Conservation (phyloP, 2,888 invertebrate species). For the Melanotus villosus region DNA sequence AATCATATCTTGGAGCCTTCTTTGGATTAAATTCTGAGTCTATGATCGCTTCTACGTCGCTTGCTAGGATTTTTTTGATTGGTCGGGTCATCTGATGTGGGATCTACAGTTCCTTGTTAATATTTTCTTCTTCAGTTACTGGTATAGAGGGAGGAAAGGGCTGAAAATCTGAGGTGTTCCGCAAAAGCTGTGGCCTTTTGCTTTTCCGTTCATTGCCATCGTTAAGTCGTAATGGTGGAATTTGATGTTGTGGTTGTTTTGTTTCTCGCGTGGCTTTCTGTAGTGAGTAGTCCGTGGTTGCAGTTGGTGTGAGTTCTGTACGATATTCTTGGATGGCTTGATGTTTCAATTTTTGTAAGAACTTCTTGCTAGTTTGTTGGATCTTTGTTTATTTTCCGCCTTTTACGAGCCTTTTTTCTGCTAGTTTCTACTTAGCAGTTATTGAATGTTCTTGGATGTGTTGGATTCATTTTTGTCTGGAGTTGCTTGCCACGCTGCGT, state of each 20-base stretch:
- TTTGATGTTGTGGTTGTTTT: not conserved
- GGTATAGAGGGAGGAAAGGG: not conserved
- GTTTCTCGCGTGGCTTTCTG: not conserved
- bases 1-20: not conserved
- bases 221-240: not conserved
- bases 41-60: not conserved
- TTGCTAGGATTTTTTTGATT: not conserved
- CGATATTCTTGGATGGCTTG: not conserved
- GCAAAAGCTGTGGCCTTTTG: not conserved
- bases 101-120: not conserved
- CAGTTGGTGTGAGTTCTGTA: not conserved
- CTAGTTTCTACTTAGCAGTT: not conserved
- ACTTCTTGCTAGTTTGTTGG: not conserved
- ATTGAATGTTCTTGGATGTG: not conserved
- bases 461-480: no score
- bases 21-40: not conserved
- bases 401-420: no score
- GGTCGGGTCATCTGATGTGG: not conserved
- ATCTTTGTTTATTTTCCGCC: not conserved
- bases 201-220: not conserved
- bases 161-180: not conserved
- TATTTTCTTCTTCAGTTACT: not conserved
- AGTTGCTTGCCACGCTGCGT: no score
- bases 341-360: not conserved
- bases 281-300: not conserved